These are phyloP conservation scores for Brevipalpus yothersi DNA, from an alignment of 1,140 invertebrate species.

Conservation along the genomic window DNA sequence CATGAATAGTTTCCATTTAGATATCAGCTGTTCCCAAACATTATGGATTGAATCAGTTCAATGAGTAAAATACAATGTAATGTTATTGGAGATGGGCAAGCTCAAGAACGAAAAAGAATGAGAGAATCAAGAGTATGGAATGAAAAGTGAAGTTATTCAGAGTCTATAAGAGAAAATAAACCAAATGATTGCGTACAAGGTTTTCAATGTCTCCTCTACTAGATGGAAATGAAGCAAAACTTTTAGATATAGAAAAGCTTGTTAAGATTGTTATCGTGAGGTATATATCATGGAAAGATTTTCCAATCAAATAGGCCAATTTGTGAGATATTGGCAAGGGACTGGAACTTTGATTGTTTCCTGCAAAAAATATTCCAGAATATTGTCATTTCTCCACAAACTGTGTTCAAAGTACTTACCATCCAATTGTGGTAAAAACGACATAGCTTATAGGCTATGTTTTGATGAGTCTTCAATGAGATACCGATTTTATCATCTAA, in stretches of 20 bases:
- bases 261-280: constrained; percentile 20
- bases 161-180: no score
- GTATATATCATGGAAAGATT: constrained; percentile 34
- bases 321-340: constrained; percentile 65
- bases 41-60: no score
- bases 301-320: constrained; percentile 47
- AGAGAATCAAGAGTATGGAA: no score
- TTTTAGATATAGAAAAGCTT: constrained; percentile 23
- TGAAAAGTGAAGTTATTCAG: no score
- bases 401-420: constrained; percentile 7
- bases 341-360: constrained; percentile 57
- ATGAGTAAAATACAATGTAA: no score
- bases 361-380: constrained; percentile 12
- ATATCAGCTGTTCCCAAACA: no score
- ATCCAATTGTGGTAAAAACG: constrained; percentile 62
- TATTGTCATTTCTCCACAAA: background rate
- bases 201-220: no score
- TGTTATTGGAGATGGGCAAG: no score
- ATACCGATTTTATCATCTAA: constrained; percentile 35
- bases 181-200: no score
- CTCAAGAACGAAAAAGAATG: no score
- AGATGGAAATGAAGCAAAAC: no score
- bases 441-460: constrained; percentile 47
- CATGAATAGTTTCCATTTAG: no score
- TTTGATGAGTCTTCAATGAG: constrained; percentile 37